Percentiles rank a stretch among this genome's conserved stretches.
These are phyloP conservation scores for Pygocentrus nattereri DNA, from an alignment of 2,797 vertebrate species.

Conservation along the genomic window DNA sequence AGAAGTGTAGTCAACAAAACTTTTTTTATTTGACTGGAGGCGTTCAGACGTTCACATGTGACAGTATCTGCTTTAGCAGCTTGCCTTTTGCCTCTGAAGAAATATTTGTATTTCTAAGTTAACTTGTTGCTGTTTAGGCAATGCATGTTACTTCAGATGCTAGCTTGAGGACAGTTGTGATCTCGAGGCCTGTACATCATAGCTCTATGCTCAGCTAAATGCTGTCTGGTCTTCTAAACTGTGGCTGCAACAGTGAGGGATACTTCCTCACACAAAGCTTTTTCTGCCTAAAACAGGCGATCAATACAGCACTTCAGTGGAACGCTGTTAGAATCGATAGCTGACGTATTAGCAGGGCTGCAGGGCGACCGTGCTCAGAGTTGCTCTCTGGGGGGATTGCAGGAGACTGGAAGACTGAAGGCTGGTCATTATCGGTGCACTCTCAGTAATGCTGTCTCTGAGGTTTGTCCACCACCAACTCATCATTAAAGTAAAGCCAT, in stretches of 20 bases:
- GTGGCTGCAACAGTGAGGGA: conserved; percentile 71
- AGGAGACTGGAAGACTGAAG: conserved; percentile 35
- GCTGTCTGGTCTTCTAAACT: conserved; percentile 65
- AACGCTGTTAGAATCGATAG: conserved; percentile 65
- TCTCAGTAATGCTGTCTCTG: conserved; percentile 28
- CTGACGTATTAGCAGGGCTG: conserved; percentile 55
- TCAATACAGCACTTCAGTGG: conserved; percentile 64
- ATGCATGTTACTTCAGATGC: not conserved
- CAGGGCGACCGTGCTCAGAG: conserved; percentile 49
- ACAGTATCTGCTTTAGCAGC: too few relatives aligned
- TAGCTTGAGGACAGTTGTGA: not conserved
- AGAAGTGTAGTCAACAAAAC: too few relatives aligned
- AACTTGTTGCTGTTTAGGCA: not conserved
- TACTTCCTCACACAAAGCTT: conserved; percentile 66
- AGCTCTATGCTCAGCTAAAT: conserved; percentile 63
- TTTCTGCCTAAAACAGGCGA: conserved; percentile 60
- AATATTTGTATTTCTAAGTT: conserved; percentile 13
- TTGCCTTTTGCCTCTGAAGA: not conserved
- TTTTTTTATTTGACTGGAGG: too few relatives aligned
- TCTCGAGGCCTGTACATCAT: not conserved
- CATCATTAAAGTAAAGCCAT: conserved; percentile 34
- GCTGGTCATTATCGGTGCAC: conserved; percentile 43
- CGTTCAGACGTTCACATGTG: too few relatives aligned
- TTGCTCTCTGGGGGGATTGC: conserved; percentile 37
- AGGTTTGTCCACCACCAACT: conserved; percentile 21